Conservation (phyloP, 1,140 invertebrate genomes). For the Himalopsyche phryganea region DNA sequence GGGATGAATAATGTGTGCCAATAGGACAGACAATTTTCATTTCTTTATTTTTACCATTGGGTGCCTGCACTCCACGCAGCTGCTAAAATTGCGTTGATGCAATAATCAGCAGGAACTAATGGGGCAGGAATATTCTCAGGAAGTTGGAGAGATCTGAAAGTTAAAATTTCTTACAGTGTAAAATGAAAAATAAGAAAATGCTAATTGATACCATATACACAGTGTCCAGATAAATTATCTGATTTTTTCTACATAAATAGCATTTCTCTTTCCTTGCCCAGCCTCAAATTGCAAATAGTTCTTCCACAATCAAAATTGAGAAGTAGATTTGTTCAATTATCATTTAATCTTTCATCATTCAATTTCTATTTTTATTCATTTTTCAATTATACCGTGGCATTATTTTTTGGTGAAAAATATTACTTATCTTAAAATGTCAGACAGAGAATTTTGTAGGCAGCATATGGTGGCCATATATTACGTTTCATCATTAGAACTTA, state of each 20-base stretch:
- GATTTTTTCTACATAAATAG: neutral
- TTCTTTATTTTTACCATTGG: neutral
- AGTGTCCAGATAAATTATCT: neutral
- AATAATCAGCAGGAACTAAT: slow-evolving; percentile 12
- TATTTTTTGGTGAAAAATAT: neutral
- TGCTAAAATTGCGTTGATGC: slow-evolving; percentile 12
- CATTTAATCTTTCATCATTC: too few species aligned
- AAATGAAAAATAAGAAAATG: slow-evolving; percentile 2
- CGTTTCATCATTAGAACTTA: too few species aligned
- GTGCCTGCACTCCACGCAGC: slow-evolving; percentile 10
- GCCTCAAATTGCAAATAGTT: too few species aligned
- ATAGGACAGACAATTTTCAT: too few species aligned
- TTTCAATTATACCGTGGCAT: neutral
- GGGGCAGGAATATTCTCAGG: neutral
- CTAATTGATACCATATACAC: neutral
- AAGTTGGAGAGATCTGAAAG: slow-evolving; percentile 2
- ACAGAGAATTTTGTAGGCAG: too few species aligned
- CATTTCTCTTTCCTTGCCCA: too few species aligned
- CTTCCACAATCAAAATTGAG: too few species aligned
- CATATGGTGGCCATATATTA: too few species aligned
- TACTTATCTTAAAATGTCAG: neutral
- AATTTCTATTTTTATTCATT: too few species aligned
- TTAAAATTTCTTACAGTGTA: neutral
- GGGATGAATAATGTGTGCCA: too few species aligned
- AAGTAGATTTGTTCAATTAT: too few species aligned